Base-by-base conservation (phyloP, 2,113 vertebrate genomes). In the Podilymbus podiceps region DNA sequence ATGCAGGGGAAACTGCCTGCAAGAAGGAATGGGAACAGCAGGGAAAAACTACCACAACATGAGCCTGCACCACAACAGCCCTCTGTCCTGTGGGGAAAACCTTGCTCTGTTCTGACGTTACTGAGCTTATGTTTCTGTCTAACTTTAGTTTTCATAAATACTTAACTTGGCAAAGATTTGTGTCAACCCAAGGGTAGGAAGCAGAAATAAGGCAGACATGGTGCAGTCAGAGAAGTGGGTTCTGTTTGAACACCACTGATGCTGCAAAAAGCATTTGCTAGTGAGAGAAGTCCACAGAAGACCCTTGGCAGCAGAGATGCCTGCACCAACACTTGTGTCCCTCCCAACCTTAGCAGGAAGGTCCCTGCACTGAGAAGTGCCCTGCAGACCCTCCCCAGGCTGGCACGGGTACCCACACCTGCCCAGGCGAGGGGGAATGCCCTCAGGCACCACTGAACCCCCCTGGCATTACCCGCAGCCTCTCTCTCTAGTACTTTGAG, bases 351-450 rank as follows among this genome's bases (percentile, higher is more conserved):
- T 40, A 23, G 20, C 38, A 72, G 11, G 20, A 83, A 86, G 56
- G 49, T 53, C 66, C 66, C 72, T 75, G 66, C 50, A 31, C 44
- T 15, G 11, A 67, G 60, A 50, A 78, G 15, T 13, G 25, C 33
- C 60, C 40, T 1, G 3, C 23, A 55, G n/a, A 69, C 49, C 56
- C 44, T 47, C n/a, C 28, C 21, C 25, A 46, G 46, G n/a, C 46
- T 15, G 10, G 31, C 31, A 66, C 0, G 0, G n/a, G 22, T 12
- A 16, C 21, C 49, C 3, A 1, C 9, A 10, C 21, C 14, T 52
- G 58, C 30, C 73, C 53, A 5, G 15, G 49, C 8, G 14, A 62
- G 62, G 15, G 33, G 27, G 46, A 47, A 42, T 14, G 8, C 17
- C 56, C 22, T 38, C 9, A 22, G 35, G 46, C 75, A 60, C 40